Evolutionary conservation across 2,113 vertebrate genomes (phyloP).

Genomic region (Eubucco bourcierii): DNA sequence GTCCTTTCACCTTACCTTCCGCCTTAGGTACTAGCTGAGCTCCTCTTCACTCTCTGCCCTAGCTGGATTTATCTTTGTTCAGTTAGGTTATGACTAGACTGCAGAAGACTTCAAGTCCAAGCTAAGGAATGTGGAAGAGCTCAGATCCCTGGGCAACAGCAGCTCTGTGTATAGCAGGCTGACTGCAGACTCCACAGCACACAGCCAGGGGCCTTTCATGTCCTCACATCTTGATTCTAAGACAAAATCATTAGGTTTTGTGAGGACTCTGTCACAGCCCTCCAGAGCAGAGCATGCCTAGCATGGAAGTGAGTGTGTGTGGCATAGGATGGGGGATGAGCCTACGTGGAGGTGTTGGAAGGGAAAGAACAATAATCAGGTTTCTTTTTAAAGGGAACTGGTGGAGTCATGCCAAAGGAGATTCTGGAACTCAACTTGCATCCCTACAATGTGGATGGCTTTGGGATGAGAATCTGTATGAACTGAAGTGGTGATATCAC

Average conservation of each 20-base stretch:
- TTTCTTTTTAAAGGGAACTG: neutral
- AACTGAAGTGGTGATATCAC: neutral
- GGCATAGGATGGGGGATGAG: rapidly evolving
- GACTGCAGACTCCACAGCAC: neutral
- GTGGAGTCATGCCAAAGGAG: neutral
- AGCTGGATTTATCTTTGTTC: too few relatives aligned
- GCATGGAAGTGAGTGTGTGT: neutral
- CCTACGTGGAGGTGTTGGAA: neutral
- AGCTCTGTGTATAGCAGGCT: neutral
- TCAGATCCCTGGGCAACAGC: neutral
- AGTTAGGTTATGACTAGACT: neutral
- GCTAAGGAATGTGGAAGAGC: neutral
- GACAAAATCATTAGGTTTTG: neutral
- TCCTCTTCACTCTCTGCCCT: too few relatives aligned
- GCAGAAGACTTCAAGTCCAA: neutral
- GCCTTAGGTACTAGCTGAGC: too few relatives aligned
- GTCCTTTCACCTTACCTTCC: too few relatives aligned
- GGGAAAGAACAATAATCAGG: neutral
- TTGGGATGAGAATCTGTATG: neutral
- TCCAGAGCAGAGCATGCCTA: neutral
- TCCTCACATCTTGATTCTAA: neutral
- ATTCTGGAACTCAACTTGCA: neutral
- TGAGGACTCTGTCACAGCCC: neutral
- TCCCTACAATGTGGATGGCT: neutral
- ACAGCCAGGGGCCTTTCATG: neutral